These are phyloP conservation scores for Periplaneta americana DNA, from an alignment of 1,140 invertebrate species.

Conservation along the genomic window DNA sequence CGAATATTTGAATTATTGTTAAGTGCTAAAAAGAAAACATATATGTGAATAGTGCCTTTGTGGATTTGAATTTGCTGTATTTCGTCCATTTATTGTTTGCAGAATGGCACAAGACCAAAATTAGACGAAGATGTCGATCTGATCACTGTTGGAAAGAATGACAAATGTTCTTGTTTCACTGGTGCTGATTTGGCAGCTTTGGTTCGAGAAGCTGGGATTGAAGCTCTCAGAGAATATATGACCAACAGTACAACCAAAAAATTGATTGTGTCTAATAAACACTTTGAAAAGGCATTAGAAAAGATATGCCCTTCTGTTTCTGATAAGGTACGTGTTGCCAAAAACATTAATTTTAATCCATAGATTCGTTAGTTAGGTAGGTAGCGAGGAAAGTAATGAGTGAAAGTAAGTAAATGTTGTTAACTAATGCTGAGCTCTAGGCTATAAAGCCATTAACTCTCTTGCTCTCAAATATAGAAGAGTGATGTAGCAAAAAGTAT, in stretches of 20 bases:
- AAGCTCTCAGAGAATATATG: constrained; percentile 50
- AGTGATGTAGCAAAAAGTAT: too few species aligned
- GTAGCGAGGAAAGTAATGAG: too few species aligned
- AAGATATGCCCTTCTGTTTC: constrained; percentile 79
- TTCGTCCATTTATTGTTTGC: constrained; percentile 23
- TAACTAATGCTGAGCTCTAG: too few species aligned
- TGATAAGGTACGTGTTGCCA: constrained; percentile 48
- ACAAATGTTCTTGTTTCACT: constrained; percentile 71
- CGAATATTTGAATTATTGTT: too few species aligned
- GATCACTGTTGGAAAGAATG: constrained; percentile 34
- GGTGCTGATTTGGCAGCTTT: constrained; percentile 90
- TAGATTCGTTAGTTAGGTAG: too few species aligned
- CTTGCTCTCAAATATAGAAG: too few species aligned
- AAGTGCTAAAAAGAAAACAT: too few species aligned
- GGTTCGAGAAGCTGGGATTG: constrained; percentile 73
- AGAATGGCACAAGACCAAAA: constrained; percentile 41
- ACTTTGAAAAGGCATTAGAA: constrained; percentile 53
- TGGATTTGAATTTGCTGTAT: too few species aligned
- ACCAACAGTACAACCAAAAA: constrained; percentile 26
- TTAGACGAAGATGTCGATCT: constrained; percentile 11
- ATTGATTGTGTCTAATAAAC: constrained; percentile 41
- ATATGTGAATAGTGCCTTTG: too few species aligned
- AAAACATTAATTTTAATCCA: too few species aligned
- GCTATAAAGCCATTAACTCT: too few species aligned
- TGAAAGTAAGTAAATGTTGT: too few species aligned